Percentiles rank a stretch among this genome's conserved stretches.
These are phyloP conservation scores for Pseudopleuronectes americanus DNA, from an alignment of 2,797 vertebrate genomes.

Conservation along the genomic window DNA sequence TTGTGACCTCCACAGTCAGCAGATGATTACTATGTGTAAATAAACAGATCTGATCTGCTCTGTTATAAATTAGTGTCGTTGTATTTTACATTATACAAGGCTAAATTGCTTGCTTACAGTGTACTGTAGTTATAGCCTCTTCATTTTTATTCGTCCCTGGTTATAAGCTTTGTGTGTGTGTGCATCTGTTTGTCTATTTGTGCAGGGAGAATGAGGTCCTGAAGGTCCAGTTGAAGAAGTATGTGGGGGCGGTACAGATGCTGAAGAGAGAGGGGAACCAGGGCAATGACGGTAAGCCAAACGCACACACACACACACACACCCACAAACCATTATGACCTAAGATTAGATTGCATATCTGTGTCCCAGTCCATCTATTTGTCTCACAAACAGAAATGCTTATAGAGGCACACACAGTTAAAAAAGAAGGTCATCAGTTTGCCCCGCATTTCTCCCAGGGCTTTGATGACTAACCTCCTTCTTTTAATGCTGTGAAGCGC, in stretches of 20 bases:
- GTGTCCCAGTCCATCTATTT: constrained; percentile 56
- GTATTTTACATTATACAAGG: constrained; percentile 1
- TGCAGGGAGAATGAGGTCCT: constrained; percentile 97
- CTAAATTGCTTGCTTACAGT: not conserved
- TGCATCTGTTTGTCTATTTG: constrained; percentile 38
- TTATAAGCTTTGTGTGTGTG: constrained; percentile 30
- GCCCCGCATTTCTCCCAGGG: constrained; percentile 29
- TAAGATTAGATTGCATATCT: constrained; percentile 54
- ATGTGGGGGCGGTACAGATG: constrained; percentile 99
- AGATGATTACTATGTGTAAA: constrained; percentile 1
- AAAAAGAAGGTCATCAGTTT: constrained; percentile 43
- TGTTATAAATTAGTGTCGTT: not conserved
- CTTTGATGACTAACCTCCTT: constrained; percentile 17
- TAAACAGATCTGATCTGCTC: not conserved
- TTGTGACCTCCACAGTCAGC: not conserved
- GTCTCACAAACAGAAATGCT: constrained; percentile 38
- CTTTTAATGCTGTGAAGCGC: constrained; percentile 11
- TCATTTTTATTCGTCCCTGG: not conserved
- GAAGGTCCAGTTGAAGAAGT: constrained; percentile 99
- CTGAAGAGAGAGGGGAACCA: constrained; percentile 95
- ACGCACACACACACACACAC: constrained; percentile 17
- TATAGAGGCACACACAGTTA: constrained; percentile 30
- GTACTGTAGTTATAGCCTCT: not conserved
- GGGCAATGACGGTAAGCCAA: constrained; percentile 88
- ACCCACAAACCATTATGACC: constrained; percentile 16